These are phyloP conservation scores for Phrynocephalus vlangalii DNA, from an alignment of 2,797 vertebrate species.

Conservation along the genomic window DNA sequence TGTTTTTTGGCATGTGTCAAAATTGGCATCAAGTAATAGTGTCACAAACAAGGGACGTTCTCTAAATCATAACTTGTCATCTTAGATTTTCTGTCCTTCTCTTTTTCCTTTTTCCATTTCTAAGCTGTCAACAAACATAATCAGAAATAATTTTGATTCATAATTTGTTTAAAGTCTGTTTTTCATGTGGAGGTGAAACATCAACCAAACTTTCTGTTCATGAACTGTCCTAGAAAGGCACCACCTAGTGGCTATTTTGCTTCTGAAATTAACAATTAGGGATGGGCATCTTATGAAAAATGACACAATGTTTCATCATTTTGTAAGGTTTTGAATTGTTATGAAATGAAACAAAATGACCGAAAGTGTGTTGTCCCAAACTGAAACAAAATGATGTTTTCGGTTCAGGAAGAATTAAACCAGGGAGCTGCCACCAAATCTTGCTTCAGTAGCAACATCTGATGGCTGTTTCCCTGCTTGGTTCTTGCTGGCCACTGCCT, in stretches of 20 bases:
- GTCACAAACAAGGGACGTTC: neutral
- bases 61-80: neutral
- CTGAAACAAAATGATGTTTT: too few species aligned
- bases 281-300: too few species aligned
- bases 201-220: neutral
- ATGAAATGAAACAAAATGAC: too few species aligned
- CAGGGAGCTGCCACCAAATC: too few species aligned
- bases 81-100: neutral
- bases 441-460: too few species aligned
- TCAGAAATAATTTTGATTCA: neutral
- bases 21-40: neutral
- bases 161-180: neutral
- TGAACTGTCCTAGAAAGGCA: neutral
- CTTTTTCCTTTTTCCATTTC: neutral
- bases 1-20: neutral
- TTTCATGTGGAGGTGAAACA: neutral
- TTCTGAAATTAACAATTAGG: too few species aligned
- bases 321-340: too few species aligned
- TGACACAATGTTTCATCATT: too few species aligned
- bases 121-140: neutral
- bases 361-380: too few species aligned
- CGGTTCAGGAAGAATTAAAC: too few species aligned
- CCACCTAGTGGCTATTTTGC: slow-evolving; percentile 1
- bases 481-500: too few species aligned
- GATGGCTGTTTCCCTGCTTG: too few species aligned